phyloP scores from a whole-genome alignment of 1,140 invertebrate species.

The Penaeus chinensis region DNA sequence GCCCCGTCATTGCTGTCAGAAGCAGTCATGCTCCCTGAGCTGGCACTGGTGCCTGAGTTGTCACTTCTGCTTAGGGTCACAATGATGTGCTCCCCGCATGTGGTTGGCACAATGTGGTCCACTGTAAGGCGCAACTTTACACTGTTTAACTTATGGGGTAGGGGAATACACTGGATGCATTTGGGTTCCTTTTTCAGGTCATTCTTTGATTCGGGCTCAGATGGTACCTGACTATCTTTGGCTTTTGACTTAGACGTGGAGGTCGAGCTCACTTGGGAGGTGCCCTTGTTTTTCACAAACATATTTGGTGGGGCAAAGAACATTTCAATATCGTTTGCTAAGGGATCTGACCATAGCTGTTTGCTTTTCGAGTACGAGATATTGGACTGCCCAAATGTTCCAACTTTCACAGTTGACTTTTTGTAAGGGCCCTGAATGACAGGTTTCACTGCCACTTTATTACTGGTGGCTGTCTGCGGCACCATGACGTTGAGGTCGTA shows the following conservation, averaged over 20 bases:
- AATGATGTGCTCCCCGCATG: slow-evolving; percentile 54
- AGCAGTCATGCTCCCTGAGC: background rate
- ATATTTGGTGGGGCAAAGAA: slow-evolving; percentile 52
- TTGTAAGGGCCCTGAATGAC: slow-evolving; percentile 52
- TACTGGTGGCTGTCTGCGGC: slow-evolving; percentile 30
- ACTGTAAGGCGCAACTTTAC: slow-evolving; percentile 47
- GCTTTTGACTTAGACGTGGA: slow-evolving; percentile 43
- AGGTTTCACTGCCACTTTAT: slow-evolving; percentile 41
- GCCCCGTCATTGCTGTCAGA: slow-evolving; percentile 28
- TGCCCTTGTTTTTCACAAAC: slow-evolving; percentile 50
- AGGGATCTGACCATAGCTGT: slow-evolving; percentile 38
- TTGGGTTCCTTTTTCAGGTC: slow-evolving; percentile 57
- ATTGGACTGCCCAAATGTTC: slow-evolving; percentile 45
- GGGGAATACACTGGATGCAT: slow-evolving; percentile 58
- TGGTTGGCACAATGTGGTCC: slow-evolving; percentile 42
- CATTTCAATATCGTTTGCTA: slow-evolving; percentile 44
- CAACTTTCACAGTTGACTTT: slow-evolving; percentile 57
- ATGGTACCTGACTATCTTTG: slow-evolving; percentile 43
- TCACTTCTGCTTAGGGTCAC: slow-evolving; percentile 43
- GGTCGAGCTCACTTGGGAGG: slow-evolving; percentile 32
- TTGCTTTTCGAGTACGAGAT: slow-evolving; percentile 39
- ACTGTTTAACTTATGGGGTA: slow-evolving; percentile 53
- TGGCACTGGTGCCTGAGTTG: background rate
- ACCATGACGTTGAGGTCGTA: slow-evolving; percentile 48
- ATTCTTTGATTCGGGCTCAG: slow-evolving; percentile 47